phyloP scores from a whole-genome alignment of 2,797 vertebrate species.

The Schizopygopsis malacanthus region DNA sequence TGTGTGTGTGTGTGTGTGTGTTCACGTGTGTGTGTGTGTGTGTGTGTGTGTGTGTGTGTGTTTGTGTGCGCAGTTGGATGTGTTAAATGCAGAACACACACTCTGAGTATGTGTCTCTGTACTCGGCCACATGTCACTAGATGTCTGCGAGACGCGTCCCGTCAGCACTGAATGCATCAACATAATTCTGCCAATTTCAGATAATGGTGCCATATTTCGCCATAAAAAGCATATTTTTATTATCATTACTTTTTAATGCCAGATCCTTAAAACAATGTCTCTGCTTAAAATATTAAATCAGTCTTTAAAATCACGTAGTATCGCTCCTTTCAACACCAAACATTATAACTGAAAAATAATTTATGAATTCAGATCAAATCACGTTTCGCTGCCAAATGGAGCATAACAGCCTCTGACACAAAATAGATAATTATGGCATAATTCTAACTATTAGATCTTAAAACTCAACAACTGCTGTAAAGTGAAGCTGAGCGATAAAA shows the following conservation, averaged over 20 bases:
- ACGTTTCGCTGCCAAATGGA: neutral
- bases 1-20: too few relatives aligned
- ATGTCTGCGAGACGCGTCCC: neutral
- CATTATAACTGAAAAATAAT: too few relatives aligned
- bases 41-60: too few relatives aligned
- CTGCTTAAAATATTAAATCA: too few relatives aligned
- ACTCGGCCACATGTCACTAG: neutral
- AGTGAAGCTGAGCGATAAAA: constrained; percentile 45
- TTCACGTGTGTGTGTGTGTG: too few relatives aligned
- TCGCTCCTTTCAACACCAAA: too few relatives aligned
- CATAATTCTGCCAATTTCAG: neutral
- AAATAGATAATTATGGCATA: neutral
- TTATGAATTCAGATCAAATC: neutral
- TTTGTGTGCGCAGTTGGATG: too few relatives aligned
- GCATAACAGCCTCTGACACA: neutral
- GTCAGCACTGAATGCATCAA: neutral
- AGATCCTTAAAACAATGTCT: too few relatives aligned
- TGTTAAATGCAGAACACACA: neutral
- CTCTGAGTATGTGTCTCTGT: neutral
- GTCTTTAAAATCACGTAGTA: too few relatives aligned
- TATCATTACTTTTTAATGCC: too few relatives aligned
- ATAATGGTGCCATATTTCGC: neutral
- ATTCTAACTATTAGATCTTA: neutral
- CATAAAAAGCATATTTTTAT: too few relatives aligned
- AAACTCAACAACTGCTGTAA: neutral